Percentiles rank a stretch among this genome's conserved stretches.
Conservation (phyloP, 1,140 invertebrate species). For the Drosophila busckii region DNA sequence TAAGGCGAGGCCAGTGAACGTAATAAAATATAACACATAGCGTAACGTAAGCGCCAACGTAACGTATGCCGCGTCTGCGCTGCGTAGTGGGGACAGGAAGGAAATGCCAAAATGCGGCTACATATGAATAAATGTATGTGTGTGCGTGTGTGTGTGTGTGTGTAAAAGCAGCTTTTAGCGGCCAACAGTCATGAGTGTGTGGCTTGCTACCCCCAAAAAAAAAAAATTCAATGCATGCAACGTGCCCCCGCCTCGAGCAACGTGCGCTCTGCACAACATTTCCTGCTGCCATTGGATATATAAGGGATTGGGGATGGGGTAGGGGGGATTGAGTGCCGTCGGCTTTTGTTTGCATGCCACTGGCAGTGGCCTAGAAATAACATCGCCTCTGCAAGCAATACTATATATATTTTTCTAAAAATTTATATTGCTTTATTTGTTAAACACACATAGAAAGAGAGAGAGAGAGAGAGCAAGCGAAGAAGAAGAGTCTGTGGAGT, state of each 20-base stretch:
- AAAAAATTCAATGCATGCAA: not conserved
- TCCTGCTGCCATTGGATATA: constrained; percentile 38
- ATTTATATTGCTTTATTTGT: constrained; percentile 68
- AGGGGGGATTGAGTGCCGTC: constrained; percentile 44
- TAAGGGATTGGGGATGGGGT: not conserved
- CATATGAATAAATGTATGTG: constrained; percentile 1
- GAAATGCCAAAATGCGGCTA: constrained; percentile 65
- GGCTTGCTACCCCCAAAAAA: not conserved
- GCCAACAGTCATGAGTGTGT: constrained; percentile 48
- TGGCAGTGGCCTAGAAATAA: constrained; percentile 63
- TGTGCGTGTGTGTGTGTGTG: constrained; percentile 18
- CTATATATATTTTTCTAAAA: constrained; percentile 63
- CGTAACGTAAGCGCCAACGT: constrained; percentile 27
- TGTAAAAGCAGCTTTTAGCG: constrained; percentile 75
- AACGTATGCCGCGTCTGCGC: not conserved
- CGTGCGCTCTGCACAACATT: constrained; percentile 68
- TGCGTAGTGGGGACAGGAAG: constrained; percentile 47
- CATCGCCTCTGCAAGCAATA: constrained; percentile 43
- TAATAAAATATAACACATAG: constrained; percentile 51
- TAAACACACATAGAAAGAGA: not conserved
- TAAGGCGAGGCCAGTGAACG: constrained; percentile 11
- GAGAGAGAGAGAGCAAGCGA: not conserved
- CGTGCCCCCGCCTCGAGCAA: constrained; percentile 31
- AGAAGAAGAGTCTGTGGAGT: not conserved
- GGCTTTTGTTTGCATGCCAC: constrained; percentile 67